phyloP scores from a whole-genome alignment of 2,888 invertebrate genomes.

The Maniola hyperantus region DNA sequence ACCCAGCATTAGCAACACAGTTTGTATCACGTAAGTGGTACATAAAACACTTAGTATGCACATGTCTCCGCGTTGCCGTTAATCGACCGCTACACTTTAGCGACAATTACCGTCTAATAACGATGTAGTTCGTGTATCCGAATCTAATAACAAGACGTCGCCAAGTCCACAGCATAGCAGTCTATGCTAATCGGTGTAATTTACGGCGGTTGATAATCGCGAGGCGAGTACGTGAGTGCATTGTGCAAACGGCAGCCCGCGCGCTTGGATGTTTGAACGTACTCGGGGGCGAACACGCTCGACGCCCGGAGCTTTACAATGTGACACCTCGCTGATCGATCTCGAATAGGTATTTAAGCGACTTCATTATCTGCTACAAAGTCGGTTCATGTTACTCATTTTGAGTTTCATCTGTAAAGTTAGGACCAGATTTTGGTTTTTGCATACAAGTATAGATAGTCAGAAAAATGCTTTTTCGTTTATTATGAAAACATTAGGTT shows the following conservation, averaged over 20 bases:
- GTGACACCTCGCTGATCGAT: constrained; percentile 63
- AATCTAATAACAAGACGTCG: constrained; percentile 72
- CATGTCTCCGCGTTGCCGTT: constrained; percentile 64
- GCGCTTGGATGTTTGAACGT: constrained; percentile 48
- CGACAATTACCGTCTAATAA: constrained; percentile 79
- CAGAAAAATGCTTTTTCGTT: no score
- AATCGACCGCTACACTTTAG: constrained; percentile 75
- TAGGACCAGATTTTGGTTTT: no score
- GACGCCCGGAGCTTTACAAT: constrained; percentile 51
- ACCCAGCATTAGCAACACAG: background rate
- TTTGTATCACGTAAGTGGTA: background rate
- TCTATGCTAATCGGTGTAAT: constrained; percentile 78
- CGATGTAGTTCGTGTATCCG: constrained; percentile 67
- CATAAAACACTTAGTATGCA: constrained; percentile 59
- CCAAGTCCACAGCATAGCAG: constrained; percentile 72
- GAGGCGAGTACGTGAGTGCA: constrained; percentile 77
- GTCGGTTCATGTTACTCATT: constrained; percentile 1
- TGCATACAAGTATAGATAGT: no score
- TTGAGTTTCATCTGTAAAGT: background rate
- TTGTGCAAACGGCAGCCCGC: constrained; percentile 58
- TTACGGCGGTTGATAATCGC: constrained; percentile 79
- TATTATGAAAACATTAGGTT: no score
- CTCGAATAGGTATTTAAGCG: constrained; percentile 45
- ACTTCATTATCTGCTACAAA: constrained; percentile 29
- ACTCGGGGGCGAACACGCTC: constrained; percentile 34